Conservation (phyloP, 2,113 vertebrate species). For the Archilochus colubris region DNA sequence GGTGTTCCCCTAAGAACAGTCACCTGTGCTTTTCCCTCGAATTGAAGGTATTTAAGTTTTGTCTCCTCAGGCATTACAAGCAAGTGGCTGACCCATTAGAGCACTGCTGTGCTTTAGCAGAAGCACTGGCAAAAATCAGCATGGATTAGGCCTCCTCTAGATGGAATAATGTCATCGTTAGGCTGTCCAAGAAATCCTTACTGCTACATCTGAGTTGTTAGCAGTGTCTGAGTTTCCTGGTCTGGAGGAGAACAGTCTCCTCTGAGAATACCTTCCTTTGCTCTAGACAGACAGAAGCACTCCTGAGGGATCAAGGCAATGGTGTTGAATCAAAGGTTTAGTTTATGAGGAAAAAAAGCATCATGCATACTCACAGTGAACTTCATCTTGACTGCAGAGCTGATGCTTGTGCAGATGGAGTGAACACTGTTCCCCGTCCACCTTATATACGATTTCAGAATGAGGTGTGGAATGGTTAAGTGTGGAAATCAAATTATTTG, state of each 20-base stretch:
- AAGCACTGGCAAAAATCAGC: background rate
- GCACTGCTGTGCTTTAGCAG: background rate
- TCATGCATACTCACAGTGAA: constrained; percentile 19
- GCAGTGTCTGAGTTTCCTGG: background rate
- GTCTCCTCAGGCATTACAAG: background rate
- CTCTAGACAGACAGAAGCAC: background rate
- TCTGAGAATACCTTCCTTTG: background rate
- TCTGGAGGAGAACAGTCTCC: background rate
- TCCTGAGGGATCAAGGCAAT: background rate
- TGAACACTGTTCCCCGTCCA: background rate
- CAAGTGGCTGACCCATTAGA: background rate
- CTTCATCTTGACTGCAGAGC: constrained; percentile 46
- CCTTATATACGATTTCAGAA: constrained; percentile 6
- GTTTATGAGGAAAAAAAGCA: background rate
- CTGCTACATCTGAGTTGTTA: background rate
- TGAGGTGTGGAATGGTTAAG: background rate
- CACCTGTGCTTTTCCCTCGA: background rate
- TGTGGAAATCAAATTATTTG: background rate
- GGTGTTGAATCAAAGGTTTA: background rate
- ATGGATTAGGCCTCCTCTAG: background rate
- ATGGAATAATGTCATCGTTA: background rate
- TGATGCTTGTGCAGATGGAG: background rate
- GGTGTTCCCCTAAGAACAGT: background rate
- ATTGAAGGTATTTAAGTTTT: background rate
- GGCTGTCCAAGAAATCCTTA: background rate